These are phyloP conservation scores for Cinara cedri DNA, from an alignment of 2,888 invertebrate species.

Conservation along the genomic window DNA sequence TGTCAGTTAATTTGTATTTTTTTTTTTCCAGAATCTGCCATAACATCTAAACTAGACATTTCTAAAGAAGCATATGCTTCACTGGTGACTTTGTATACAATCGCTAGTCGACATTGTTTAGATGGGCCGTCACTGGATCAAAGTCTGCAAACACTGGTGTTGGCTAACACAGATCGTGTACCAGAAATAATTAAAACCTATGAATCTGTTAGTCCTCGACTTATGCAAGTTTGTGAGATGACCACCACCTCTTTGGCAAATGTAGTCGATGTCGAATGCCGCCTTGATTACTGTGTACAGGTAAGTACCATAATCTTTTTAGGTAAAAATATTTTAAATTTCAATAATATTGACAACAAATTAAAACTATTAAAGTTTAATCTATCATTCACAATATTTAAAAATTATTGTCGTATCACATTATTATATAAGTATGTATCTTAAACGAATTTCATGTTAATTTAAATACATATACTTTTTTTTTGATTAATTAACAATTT, in stretches of 20 bases:
- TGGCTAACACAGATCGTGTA: slow-evolving; percentile 26
- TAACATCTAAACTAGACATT: slow-evolving; percentile 54
- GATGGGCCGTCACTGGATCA: slow-evolving; percentile 27
- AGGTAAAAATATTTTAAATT: no score
- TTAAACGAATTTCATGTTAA: no score
- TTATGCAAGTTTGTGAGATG: slow-evolving; percentile 5
- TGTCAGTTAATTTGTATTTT: background rate
- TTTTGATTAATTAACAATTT: slow-evolving; percentile 6
- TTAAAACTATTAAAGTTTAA: background rate
- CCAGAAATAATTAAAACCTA: slow-evolving; percentile 44
- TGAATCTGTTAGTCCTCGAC: slow-evolving; percentile 24
- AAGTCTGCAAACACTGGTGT: slow-evolving; percentile 34
- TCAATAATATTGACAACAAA: background rate
- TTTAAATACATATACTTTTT: background rate
- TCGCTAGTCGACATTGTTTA: slow-evolving; percentile 35
- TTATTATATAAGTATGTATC: background rate
- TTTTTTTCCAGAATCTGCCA: slow-evolving; percentile 19
- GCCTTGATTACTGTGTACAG: slow-evolving; percentile 45
- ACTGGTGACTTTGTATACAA: slow-evolving; percentile 40
- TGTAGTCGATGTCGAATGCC: slow-evolving; percentile 48
- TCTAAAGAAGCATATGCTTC: slow-evolving; percentile 54
- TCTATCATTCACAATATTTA: slow-evolving; percentile 6
- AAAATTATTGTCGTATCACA: slow-evolving; percentile 42
- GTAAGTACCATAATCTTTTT: slow-evolving; percentile 19
- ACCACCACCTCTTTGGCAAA: slow-evolving; percentile 43